Evolutionary conservation across 2,797 vertebrate genomes (phyloP), one percentile per base, ranked within the genome.

Genomic region (Cygnus olor): DNA sequence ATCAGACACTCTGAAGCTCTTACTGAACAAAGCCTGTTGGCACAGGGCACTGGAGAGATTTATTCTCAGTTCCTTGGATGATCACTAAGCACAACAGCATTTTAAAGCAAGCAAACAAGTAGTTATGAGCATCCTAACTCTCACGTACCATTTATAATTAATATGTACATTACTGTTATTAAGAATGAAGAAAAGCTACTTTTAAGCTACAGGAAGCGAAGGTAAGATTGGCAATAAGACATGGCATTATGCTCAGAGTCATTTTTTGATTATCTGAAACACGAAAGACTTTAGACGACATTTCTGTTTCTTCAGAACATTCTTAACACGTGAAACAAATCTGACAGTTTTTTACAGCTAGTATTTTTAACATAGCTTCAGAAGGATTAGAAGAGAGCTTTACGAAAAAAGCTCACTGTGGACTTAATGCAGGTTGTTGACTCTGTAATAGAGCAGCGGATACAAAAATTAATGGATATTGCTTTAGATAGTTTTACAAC

Each of bases 181-280:
- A 87, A 58, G 40, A 69, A 42, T 10, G 17, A 93, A 44, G 56
- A 27, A 70, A 77, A 73, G 12, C 10, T 76, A 38, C 10, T 53
- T 56, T 32, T 82, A 30, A 85, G 44, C 21, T 76, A 47, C 10
- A 34, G 27, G 15, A 71, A 94, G 40, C 17, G 14, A 36, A 82
- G 22, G 7, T 69, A 47, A 44, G 4, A 58, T 8, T 51, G n/a
- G 30, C 21, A 73, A 76, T 49, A 79, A 68, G 10, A 51, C 70
- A 34, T 4, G 2, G 3, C 27, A 42, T 30, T n/a, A 6, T 6
- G 3, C 38, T 69, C 10, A 40, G 10, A 16, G 34, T 40, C 1
- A 73, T 51, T 56, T 66, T 77, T 28, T 42, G 0, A 40, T 78
- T 54, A 28, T 10, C 14, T 49, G 10, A 9, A 90, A 77, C 16